Evolutionary conservation across 2,797 vertebrate genomes (phyloP).

Genomic region (Ambastaia sidthimunki): DNA sequence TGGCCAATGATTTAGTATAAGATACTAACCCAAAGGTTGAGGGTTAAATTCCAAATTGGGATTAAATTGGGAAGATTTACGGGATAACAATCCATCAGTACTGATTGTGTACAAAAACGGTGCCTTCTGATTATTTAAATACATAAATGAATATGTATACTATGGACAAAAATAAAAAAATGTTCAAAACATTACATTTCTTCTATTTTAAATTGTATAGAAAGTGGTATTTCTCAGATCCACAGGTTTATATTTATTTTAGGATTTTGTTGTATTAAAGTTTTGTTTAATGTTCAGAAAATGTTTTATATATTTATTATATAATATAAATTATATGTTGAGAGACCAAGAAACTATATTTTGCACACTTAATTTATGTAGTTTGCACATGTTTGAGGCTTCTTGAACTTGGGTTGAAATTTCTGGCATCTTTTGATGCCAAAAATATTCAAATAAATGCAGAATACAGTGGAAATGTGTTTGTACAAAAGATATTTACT

Average conservation of each 20-base stretch:
- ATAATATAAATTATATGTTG: too few relatives aligned
- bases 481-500: slow-evolving; percentile 98
- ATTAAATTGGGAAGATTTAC: neutral
- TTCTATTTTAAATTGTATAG: neutral
- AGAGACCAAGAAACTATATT: too few relatives aligned
- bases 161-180: neutral
- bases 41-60: neutral
- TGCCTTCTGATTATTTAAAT: slow-evolving; percentile 18
- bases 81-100: neutral
- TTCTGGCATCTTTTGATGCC: neutral
- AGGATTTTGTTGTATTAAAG: too few relatives aligned
- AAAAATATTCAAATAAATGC: slow-evolving; percentile 75
- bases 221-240: neutral
- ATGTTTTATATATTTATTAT: too few relatives aligned
- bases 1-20: neutral
- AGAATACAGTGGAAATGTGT: slow-evolving; percentile 81
- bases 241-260: neutral
- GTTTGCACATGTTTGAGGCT: neutral
- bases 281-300: too few relatives aligned
- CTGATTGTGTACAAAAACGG: neutral
- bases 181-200: neutral
- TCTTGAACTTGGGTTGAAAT: neutral
- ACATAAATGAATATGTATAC: neutral
- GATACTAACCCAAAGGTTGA: neutral
- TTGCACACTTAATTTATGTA: too few relatives aligned